Evolutionary conservation across 2,797 vertebrate genomes (phyloP), one percentile per base, ranked within the genome.

Genomic region (Lophius americanus): DNA sequence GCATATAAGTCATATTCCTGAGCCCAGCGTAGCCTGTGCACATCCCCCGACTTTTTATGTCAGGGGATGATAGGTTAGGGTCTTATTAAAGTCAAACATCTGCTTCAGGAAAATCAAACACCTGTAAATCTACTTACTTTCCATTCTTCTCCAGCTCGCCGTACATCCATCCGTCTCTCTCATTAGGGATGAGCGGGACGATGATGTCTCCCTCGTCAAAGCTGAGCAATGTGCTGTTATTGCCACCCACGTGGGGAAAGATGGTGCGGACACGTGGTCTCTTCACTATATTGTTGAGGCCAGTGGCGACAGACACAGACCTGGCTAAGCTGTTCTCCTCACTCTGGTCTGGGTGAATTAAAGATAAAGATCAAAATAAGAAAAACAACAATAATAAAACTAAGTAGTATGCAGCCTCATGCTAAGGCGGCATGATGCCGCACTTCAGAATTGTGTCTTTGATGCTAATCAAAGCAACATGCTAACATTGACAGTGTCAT

Each of bases 151-250:
- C 95, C 3, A 98, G 91, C 75, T 99, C 96, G 2, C 98, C 97
- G 0, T 99, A 99, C 47, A 99, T 93, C 97, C 97, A 99, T 9
- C 98, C 98, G 0, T 98, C 98, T 57, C 91, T 96, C 82, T 99
- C 97, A 10, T 99, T 96, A 0, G 97, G 93, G 56, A 98, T 91
- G 51, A 99, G 96, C 66, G 99, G 92, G 0, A 92, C 87, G 86
- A 99, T 96, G 83, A 95, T 12, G 7, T 99, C 98, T 2, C 96
- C 97, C 84, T 99, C 96, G 0, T 95, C 92, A 42, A 99, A 99
- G 92, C 96, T 96, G 10, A 99, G 95, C 75, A 98, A 76, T 0
- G 96, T 98, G 86, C 76, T 93, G 87, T 96, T 96, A 76, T 70
- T 91, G 11, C 94, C 96, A 0, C 96, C 94, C 0, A 93, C 93